Base-by-base conservation (phyloP, 2,888 invertebrate genomes). In the Galeruca laticollis region DNA sequence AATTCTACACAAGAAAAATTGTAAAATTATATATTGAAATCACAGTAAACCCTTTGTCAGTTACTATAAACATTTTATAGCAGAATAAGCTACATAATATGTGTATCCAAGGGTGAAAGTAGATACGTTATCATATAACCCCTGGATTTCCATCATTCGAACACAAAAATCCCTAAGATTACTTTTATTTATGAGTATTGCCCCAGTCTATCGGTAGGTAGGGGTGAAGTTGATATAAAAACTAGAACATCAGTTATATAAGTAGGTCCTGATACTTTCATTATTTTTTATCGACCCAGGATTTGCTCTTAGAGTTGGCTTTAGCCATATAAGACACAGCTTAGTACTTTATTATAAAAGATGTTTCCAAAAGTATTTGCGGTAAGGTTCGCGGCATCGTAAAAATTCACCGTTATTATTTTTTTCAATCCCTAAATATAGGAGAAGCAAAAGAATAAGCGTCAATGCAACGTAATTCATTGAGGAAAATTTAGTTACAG, bases 141-240 rank as follows among this genome's bases (percentile, higher is more conserved):
- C 64, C 47, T 57, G 64, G 57, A 47, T 64, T 64, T 64, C 57
- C 56, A 64, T 64, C 64, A 64, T 64, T 64, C 57, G 56, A 64
- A 56, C 57, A 64, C 33, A 64, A 57, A 64, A 64, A 64, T 64
- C 64, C 64, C 64, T 31, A 64, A 64, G 57, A 43, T 63, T 63
- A 63, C 63, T 63, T 63, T 63, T 63, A 57, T 64, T 64, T 64
- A 64, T 33, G 64, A 64, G 64, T 43, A 57, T 57, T 31, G 31
- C 47, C 47, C 47, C 47, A 57, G 57, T 64, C 56, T 64, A 57
- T 20, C 40, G 40, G 56, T 64, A 64, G 47, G 56, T 64, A 64
- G 15, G 56, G 64, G 21, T 56, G 64, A 64, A 64, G 43, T 43
- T 35, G 56, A 64, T 64, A 57, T 64, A 57, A 64, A 64, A 64